Base-by-base conservation (phyloP, 2,113 vertebrate genomes). In the Rhinoderma darwinii region DNA sequence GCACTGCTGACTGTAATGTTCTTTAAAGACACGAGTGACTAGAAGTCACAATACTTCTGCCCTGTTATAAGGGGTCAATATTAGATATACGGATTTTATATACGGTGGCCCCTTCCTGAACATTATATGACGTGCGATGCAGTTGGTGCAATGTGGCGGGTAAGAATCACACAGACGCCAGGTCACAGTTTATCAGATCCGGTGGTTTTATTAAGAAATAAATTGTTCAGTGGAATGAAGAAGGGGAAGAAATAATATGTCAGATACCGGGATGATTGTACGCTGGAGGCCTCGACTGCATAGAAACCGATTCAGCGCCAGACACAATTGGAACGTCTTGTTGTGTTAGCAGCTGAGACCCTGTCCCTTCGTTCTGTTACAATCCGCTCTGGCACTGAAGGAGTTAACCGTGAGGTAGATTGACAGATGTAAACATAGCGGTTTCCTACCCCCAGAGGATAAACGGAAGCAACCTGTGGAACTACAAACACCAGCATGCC, bases 131-230 rank as follows among this genome's bases (percentile, higher is more conserved):
- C 61, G 30, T 35, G 15, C 11, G 63, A 17, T 68, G 63, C 7
- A 35, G 59, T 27, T 63, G n/a, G n/a, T 32, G 17, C 15, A 35
- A 18, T 9, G 3, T 18, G n/a, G 61, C 11, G 2, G 15, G 9
- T 35, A 35, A 81, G 5, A 59, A 44, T 66, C 56, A 63, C 39
- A 20, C 59, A 59, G 39, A 41, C 56, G 0, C 6, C 61, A 18
- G 22, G 32, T n/a, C 82, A 84, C 44, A 54, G 68, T 73, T 54
- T 50, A 39, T 54, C 59, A 82, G 20, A 84, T 73, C 82, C 11
- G 47, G 17, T 84, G 63, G 0, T 84, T 84, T 84, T 84, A 73
- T 84, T 84, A 83, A 35, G 61, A 83, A 68, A 70, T 66, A 83
- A 59, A 72, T 50, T 72, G 82, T 83, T 83, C 30, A 83, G 82